These are phyloP conservation scores for Xanthorhoe designata DNA, from an alignment of 2,888 invertebrate species.

Conservation along the genomic window DNA sequence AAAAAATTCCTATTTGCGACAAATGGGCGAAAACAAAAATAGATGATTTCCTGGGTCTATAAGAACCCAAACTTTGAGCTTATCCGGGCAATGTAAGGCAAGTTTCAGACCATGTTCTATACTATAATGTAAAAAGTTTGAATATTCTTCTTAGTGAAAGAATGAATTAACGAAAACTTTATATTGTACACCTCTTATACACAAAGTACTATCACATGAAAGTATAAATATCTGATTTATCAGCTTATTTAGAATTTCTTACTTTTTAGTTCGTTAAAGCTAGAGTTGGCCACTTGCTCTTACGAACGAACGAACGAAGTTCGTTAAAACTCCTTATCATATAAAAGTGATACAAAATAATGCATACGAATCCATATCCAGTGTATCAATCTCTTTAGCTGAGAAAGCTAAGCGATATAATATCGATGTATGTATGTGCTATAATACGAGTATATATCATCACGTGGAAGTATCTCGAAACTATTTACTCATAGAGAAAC, in stretches of 20 bases:
- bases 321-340: no score
- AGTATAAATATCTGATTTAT: no score
- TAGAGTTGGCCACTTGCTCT: no score
- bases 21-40: conserved; percentile 39
- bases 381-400: no score
- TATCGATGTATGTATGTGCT: neutral
- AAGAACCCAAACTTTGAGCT: conserved; percentile 26
- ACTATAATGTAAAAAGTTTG: neutral
- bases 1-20: conserved; percentile 33
- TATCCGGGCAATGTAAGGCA: conserved; percentile 44
- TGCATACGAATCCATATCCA: no score
- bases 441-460: neutral
- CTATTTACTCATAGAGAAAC: conserved; percentile 17
- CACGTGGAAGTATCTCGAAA: neutral
- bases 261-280: no score
- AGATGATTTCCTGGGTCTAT: conserved; percentile 30
- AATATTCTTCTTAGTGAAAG: neutral
- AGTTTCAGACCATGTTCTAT: conserved; percentile 5
- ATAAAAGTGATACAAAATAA: no score
- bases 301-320: no score
- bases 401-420: neutral
- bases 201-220: no score
- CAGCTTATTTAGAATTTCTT: no score
- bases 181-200: no score
- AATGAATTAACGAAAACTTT: no score